Base-by-base conservation (phyloP, 2,797 vertebrate genomes). In the Manis javanica region DNA sequence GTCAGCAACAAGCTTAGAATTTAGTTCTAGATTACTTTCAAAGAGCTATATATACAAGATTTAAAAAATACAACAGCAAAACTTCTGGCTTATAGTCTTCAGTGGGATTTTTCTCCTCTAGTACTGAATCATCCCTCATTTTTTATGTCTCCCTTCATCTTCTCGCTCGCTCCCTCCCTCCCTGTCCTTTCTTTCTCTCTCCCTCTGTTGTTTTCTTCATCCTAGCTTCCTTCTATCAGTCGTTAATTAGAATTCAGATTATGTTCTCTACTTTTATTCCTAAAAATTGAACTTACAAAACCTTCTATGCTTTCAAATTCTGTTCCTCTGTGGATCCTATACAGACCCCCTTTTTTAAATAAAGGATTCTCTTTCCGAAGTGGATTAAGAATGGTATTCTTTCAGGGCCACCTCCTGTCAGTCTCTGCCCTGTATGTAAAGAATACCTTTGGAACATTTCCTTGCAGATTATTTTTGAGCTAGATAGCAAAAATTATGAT, bases 11-110 rank as follows among this genome's bases (percentile, higher is more conserved):
- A 85, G 29, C 49, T 69, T 95, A 55, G 42, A 84, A 87, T 95
- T 90, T 93, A 86, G 13, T 90, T 94, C 51, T 86, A 83, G 51
- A 91, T 86, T 91, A 57, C 59, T 81, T 97, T 59, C 49, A 90
- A 37, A 96, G 72, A 88, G 12, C 7, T 77, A 34, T 42, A 64
- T 15, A 42, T 31, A 91, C 11, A n/a, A 82, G 42, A 81, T 94
- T 90, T 34, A 11, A 46, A 63, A 87, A 91, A 69, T 55, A 51
- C 46, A 46, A 31, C 12, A 93, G 83, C 31, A 77, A 64, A 83
- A 53, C 34, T 63, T 64, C 23, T 66, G 51, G 26, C 21, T 91
- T 79, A 24, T 2, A 53, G n/a, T 94, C 46, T 93, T 93, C 37
- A 90, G 26, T 93, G 72, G 13, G 3, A 64, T 82, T 84, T 86